Evolutionary conservation across 2,888 invertebrate species (phyloP).

Genomic region (Litoditis marina): DNA sequence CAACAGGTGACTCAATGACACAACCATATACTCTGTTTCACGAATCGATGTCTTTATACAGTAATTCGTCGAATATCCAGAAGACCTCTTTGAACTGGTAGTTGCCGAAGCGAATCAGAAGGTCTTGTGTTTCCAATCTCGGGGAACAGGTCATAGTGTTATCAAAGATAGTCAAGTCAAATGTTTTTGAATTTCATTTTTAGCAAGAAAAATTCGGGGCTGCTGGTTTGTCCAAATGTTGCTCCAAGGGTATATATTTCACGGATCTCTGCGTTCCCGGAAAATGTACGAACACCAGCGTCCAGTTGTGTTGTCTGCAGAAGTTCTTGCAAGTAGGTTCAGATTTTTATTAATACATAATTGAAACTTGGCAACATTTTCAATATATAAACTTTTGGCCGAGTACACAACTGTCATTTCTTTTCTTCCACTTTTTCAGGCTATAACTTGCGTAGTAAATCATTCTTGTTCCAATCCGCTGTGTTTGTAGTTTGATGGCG

Average conservation of each 20-base stretch:
- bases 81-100: too few relatives aligned
- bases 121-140: not conserved
- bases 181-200: slow-evolving; percentile 20
- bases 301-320: slow-evolving; percentile 60
- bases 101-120: too few relatives aligned
- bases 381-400: too few relatives aligned
- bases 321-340: slow-evolving; percentile 58
- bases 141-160: too few relatives aligned
- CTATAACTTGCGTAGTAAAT: too few relatives aligned
- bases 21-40: not conserved
- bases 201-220: slow-evolving; percentile 46
- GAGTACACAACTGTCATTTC: too few relatives aligned
- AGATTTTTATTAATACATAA: not conserved
- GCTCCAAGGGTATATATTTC: slow-evolving; percentile 55
- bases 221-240: slow-evolving; percentile 51
- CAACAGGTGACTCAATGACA: slow-evolving; percentile 41
- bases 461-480: too few relatives aligned
- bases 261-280: slow-evolving; percentile 59
- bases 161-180: too few relatives aligned
- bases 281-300: slow-evolving; percentile 55
- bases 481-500: too few relatives aligned
- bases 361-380: too few relatives aligned
- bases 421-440: too few relatives aligned
- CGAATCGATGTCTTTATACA: too few relatives aligned
- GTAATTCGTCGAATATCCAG: slow-evolving; percentile 4